Evolutionary conservation across 2,797 vertebrate species (phyloP).

Genomic region (Syncerus caffer): DNA sequence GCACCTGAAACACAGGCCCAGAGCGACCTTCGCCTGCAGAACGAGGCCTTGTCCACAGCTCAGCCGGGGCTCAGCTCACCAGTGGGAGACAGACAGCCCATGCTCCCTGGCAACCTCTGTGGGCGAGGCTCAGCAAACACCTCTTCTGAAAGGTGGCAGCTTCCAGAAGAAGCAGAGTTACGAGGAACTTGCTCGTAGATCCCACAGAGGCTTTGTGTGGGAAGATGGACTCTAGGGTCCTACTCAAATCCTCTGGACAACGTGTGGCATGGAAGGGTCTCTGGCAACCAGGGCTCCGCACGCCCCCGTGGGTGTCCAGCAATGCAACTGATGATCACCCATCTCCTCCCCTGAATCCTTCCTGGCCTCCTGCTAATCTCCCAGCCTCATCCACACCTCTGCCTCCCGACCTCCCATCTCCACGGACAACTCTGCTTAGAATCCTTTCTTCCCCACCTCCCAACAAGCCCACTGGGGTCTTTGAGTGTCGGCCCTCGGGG

Average conservation of each 20-base stretch:
- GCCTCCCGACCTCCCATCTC: not conserved
- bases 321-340: accelerated
- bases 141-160: not conserved
- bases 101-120: accelerated
- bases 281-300: accelerated
- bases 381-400: accelerated
- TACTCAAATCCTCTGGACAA: not conserved
- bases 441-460: not conserved
- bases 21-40: accelerated
- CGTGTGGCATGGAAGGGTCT: not conserved
- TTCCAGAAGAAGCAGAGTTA: accelerated
- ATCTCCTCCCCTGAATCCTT: not conserved
- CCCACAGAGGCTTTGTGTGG: accelerated
- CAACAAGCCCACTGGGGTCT: not conserved
- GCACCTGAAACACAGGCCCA: conserved; percentile 79
- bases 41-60: accelerated
- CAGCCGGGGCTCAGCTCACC: not conserved
- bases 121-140: not conserved
- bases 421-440: accelerated
- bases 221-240: not conserved
- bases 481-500: accelerated
- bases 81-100: accelerated
- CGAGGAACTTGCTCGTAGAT: accelerated
- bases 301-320: accelerated
- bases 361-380: not conserved